These are phyloP conservation scores for Macropodus opercularis DNA, from an alignment of 2,797 vertebrate species.

Conservation along the genomic window DNA sequence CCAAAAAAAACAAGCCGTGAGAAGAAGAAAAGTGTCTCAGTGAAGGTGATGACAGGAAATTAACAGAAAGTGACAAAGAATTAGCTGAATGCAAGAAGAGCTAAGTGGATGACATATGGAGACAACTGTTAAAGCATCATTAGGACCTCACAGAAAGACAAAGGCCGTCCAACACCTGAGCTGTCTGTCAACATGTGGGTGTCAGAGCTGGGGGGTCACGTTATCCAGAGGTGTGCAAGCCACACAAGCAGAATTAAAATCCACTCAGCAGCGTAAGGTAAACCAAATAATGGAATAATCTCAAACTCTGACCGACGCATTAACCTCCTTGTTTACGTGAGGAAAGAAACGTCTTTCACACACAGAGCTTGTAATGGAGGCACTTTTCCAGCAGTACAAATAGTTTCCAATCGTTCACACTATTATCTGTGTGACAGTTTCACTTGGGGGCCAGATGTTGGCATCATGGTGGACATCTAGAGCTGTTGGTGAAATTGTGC, in stretches of 20 bases:
- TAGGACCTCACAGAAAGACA: constrained; percentile 61
- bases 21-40: no score
- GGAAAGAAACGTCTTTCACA: constrained; percentile 2
- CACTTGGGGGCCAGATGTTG: constrained; percentile 16
- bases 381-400: neutral
- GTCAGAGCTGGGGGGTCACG: constrained; percentile 23
- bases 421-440: neutral
- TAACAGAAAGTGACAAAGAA: constrained; percentile 27
- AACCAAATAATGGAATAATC: constrained; percentile 10
- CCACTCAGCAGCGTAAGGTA: constrained; percentile 6
- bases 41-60: constrained; percentile 12
- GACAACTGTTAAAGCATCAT: constrained; percentile 52
- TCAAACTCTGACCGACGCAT: constrained; percentile 6
- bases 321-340: constrained; percentile 11
- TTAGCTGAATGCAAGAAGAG: constrained; percentile 3
- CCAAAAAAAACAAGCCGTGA: no score
- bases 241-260: constrained; percentile 40
- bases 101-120: constrained; percentile 18
- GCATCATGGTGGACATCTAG: neutral
- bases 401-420: constrained; percentile 4
- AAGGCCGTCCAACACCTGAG: constrained; percentile 41
- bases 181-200: constrained; percentile 44
- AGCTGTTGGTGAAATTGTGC: no score
- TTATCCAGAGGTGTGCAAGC: constrained; percentile 40
- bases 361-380: neutral